Conservation (phyloP, 2,888 invertebrate species). For the Agonopterix arenella region DNA sequence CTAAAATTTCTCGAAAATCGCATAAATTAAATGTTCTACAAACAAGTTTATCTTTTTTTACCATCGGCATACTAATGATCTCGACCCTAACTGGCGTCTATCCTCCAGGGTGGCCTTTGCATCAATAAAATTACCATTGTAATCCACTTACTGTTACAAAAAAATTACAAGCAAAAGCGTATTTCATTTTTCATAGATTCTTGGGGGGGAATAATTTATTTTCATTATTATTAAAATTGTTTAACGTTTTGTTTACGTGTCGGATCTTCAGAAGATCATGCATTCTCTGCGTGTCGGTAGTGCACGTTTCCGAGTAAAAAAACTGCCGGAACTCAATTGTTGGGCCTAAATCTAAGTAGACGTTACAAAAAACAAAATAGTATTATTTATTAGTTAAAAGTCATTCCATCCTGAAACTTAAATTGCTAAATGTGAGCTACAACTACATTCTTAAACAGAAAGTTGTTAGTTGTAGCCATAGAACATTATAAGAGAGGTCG, state of each 20-base stretch:
- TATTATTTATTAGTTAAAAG: no score
- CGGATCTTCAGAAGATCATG: no score
- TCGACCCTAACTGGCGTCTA: slow-evolving; percentile 34
- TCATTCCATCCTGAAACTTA: no score
- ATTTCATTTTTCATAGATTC: slow-evolving; percentile 27
- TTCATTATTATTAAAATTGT: slow-evolving; percentile 9
- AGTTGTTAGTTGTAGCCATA: no score
- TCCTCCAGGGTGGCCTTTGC: slow-evolving; percentile 53
- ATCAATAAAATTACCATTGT: slow-evolving; percentile 76
- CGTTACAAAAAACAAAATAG: no score
- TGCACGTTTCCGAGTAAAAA: no score
- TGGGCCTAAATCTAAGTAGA: no score
- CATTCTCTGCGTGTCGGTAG: no score
- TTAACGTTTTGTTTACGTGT: slow-evolving; percentile 7
- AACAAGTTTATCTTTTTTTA: slow-evolving; percentile 70
- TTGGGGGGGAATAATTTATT: slow-evolving; percentile 23
- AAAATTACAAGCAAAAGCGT: slow-evolving; percentile 55
- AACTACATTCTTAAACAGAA: no score
- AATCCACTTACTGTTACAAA: slow-evolving; percentile 67
- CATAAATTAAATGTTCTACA: slow-evolving; percentile 69
- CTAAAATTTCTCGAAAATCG: slow-evolving; percentile 45
- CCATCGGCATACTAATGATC: slow-evolving; percentile 71
- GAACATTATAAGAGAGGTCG: no score
- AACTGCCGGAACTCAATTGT: no score
- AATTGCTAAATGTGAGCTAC: no score